Evolutionary conservation across 2,113 vertebrate genomes (phyloP), one percentile per base, ranked within the genome.

Genomic region (Pangasianodon hypophthalmus): DNA sequence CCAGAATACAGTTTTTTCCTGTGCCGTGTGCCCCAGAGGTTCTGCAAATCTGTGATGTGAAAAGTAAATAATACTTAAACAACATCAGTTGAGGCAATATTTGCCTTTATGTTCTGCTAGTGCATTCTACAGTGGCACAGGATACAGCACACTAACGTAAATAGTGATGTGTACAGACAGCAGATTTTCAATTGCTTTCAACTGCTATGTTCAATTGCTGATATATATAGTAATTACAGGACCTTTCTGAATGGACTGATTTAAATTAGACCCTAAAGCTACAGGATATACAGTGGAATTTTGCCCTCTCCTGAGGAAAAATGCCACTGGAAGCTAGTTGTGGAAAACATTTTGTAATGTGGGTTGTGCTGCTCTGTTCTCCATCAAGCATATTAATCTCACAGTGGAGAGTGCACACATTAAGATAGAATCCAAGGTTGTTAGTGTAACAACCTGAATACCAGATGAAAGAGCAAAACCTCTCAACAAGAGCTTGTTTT

Each of bases 11-110:
- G 86, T 90, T 94, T 93, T 94, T 91, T 89, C 91, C 88, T 52
- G 67, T 84, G 90, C 83, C 62, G 64, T 92, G 83, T 37, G 73
- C 91, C 93, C 93, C 92, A 90, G 85, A 93, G 84, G 89, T 92
- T 92, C 86, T 60, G 60, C 32, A 52, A 88, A 75, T 77, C 93
- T 96, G 95, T 95, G 94, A 96, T 94, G 94, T 95, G 93, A 88
- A 92, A 93, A 95, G 93, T 93, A 95, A 95, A 96, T 95, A 96
- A 93, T 85, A 64, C 91, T 92, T 93, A 91, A 95, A 88, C 91
- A 92, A 91, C 88, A 81, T 91, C 77, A 83, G 41, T 88, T 52
- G 19, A 75, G 67, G 86, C 91, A 88, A 88, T 90, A 91, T 94
- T 84, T 90, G 87, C 62, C 69, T 69, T 54, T 84, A 87, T 79